A percentile compares a stretch with the other conserved stretches of the same genome.
Conservation (phyloP, 2,888 invertebrate genomes). For the Orchesella flavescens region DNA sequence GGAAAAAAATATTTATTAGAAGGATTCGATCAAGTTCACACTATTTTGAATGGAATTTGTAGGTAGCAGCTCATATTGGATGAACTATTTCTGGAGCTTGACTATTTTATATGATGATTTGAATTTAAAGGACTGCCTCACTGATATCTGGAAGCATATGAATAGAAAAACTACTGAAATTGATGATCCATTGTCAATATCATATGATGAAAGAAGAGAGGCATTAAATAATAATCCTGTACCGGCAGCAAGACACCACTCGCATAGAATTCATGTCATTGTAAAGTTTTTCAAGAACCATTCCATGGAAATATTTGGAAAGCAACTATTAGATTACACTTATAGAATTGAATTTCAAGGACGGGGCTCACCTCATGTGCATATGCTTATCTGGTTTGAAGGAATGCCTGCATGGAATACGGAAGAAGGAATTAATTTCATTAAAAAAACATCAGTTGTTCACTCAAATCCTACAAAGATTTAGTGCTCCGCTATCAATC, state of each 20-base stretch:
- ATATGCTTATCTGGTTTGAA: constrained; percentile 8
- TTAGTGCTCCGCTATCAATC: constrained; percentile 42
- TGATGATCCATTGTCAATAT: neutral
- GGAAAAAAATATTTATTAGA: no score
- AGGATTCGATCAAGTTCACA: no score
- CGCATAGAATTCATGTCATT: neutral
- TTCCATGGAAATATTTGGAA: neutral
- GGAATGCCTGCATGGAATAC: constrained; percentile 36
- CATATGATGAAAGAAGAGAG: neutral
- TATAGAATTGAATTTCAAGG: constrained; percentile 28
- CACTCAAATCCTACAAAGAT: constrained; percentile 4
- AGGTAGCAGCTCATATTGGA: no score
- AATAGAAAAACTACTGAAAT: neutral
- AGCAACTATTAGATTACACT: neutral
- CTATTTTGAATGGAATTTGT: no score
- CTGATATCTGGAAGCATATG: no score
- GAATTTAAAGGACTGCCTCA: no score
- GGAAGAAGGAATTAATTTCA: constrained; percentile 27
- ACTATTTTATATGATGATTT: no score
- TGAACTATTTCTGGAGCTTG: no score
- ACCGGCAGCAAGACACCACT: constrained; percentile 7
- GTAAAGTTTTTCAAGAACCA: neutral
- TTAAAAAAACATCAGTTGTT: constrained; percentile 41
- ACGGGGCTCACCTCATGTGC: constrained; percentile 20
- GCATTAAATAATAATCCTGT: constrained; percentile 16